Conservation (phyloP, 2,797 vertebrate genomes). For the Malurus splendens region DNA sequence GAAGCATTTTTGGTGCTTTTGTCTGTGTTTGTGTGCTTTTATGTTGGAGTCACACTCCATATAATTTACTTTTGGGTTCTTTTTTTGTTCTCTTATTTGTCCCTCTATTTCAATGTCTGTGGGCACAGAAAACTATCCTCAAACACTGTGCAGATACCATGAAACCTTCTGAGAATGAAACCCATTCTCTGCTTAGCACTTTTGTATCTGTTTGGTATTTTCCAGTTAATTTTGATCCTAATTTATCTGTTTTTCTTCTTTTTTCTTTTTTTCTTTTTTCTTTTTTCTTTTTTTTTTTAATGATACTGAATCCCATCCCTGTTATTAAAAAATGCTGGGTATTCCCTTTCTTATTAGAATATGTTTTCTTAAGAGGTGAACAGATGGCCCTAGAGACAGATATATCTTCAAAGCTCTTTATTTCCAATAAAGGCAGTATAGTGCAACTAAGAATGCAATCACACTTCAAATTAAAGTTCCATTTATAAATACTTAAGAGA, state of each 20-base stretch:
- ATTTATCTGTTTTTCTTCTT: not conserved
- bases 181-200: not conserved
- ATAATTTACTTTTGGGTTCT: constrained; percentile 2
- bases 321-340: constrained; percentile 3
- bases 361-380: constrained; percentile 19
- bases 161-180: not conserved
- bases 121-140: constrained; percentile 10
- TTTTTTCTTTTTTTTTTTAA: not conserved
- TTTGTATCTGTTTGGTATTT: not conserved
- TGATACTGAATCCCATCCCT: not conserved
- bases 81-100: constrained; percentile 12
- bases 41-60: constrained; percentile 7
- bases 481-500: constrained; percentile 23
- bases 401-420: constrained; percentile 8
- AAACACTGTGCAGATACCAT: not conserved
- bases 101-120: constrained; percentile 3
- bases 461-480: not conserved
- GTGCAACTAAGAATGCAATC: not conserved
- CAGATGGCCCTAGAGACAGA: constrained; percentile 26
- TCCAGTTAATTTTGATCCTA: constrained; percentile 4
- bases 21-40: constrained; percentile 1
- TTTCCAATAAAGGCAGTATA: not conserved
- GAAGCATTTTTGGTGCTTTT: constrained; percentile 46
- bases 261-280: not conserved
- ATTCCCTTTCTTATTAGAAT: constrained; percentile 25